Conservation (phyloP, 2,797 vertebrate genomes). For the Enteromius mattozi region DNA sequence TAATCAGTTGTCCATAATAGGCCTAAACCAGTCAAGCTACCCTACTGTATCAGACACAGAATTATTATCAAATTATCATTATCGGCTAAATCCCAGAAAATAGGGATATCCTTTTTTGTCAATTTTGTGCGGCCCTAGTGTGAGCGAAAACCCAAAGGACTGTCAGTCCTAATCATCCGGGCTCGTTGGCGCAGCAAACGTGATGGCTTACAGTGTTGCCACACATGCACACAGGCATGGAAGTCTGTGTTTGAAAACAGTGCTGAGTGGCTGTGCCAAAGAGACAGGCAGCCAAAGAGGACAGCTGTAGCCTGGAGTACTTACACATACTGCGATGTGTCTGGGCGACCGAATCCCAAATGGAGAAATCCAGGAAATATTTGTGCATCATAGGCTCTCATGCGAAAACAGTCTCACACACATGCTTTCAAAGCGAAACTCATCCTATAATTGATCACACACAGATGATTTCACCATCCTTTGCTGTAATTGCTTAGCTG, state of each 20-base stretch:
- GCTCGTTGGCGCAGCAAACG: slow-evolving; percentile 3
- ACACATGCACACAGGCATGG: slow-evolving; percentile 66
- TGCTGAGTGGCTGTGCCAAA: slow-evolving; percentile 45
- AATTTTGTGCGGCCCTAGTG: background rate
- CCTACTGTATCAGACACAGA: background rate
- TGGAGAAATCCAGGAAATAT: slow-evolving; percentile 78
- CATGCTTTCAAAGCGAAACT: slow-evolving; percentile 37
- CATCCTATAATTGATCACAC: slow-evolving; percentile 57
- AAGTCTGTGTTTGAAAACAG: slow-evolving; percentile 55
- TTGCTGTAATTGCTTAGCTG: slow-evolving; percentile 72
- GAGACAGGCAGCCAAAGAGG: slow-evolving; percentile 66
- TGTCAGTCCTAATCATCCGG: slow-evolving; percentile 23
- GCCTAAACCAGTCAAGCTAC: background rate
- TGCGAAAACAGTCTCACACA: slow-evolving; percentile 58
- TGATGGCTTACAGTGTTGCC: slow-evolving; percentile 75
- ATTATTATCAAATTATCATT: background rate
- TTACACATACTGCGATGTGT: slow-evolving; percentile 66
- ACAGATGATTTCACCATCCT: slow-evolving; percentile 56
- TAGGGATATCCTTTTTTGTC: background rate
- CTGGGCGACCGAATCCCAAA: slow-evolving; percentile 47
- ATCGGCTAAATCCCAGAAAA: background rate
- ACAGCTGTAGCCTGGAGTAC: slow-evolving; percentile 73
- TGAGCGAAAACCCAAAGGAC: background rate
- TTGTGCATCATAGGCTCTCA: slow-evolving; percentile 59
- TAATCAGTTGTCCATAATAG: background rate